These are phyloP conservation scores for Aporrectodea caliginosa DNA, from an alignment of 1,140 invertebrate genomes.

Conservation along the genomic window DNA sequence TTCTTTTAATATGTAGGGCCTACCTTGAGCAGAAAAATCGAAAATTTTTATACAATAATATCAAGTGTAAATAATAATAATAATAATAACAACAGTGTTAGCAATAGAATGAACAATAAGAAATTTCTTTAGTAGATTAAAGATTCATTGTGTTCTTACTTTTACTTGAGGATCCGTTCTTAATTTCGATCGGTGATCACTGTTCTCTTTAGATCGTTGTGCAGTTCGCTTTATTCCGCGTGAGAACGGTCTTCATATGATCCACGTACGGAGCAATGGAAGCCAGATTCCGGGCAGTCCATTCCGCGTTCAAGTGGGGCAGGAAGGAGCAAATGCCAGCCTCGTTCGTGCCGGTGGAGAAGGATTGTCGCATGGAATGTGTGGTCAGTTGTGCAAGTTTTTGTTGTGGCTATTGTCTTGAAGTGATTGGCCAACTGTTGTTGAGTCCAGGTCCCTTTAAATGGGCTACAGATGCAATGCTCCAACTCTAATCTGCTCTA, in stretches of 20 bases:
- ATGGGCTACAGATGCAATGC: not conserved
- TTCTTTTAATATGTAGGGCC: too few species aligned
- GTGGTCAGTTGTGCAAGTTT: slow-evolving; percentile 49
- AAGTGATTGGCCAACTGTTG: not conserved
- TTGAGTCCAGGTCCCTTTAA: not conserved
- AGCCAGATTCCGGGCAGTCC: slow-evolving; percentile 93
- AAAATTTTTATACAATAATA: too few species aligned
- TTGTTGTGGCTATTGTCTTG: too few species aligned
- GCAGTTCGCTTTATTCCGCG: slow-evolving; percentile 89
- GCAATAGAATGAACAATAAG: too few species aligned
- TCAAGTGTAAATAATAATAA: too few species aligned
- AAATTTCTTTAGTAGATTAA: too few species aligned
- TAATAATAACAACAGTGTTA: too few species aligned
- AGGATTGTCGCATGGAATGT: slow-evolving; percentile 63
- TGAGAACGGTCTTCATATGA: slow-evolving; percentile 92
- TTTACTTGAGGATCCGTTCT: too few species aligned
- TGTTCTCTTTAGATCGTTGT: slow-evolving; percentile 54
- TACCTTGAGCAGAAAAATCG: too few species aligned
- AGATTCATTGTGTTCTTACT: too few species aligned
- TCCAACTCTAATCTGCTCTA: not conserved
- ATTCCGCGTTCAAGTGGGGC: slow-evolving; percentile 86
- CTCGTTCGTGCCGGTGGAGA: slow-evolving; percentile 85
- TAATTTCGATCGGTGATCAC: too few species aligned
- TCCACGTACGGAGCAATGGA: slow-evolving; percentile 90
- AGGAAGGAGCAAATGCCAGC: slow-evolving; percentile 91